Evolutionary conservation across 2,113 vertebrate species (phyloP), one percentile per base, ranked within the genome.

Genomic region (Nannospalax galili): DNA sequence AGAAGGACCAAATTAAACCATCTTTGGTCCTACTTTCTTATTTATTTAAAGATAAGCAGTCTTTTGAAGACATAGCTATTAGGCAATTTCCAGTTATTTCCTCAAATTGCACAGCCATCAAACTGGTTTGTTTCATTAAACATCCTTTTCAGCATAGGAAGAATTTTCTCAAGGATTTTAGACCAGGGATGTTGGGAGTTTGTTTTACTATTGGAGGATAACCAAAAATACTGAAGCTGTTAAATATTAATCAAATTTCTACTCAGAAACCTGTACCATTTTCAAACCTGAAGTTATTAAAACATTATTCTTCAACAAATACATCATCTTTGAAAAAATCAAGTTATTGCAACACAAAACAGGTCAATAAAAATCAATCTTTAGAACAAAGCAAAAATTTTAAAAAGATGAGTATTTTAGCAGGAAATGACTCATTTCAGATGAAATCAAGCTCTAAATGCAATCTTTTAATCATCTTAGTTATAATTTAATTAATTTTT

Each of bases 241-340:
- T 85, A 80, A 80, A 62, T 75, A 88, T 67, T 56, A 84, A 86
- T 74, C 11, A 58, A 30, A 19, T 37, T 93, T 93, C 48, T 91
- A 56, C 7, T 93, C 17, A 91, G 42, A 0, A 73, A 14, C 30
- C 90, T 77, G 19, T 62, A 72, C 9, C 3, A 30, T 26, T 89
- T 94, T 67, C 58, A 77, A 65, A n/a, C 80, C 6, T 67, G 87
- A 45, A 65, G 35, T n/a, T 9, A 10, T 74, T 58, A 89, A 94
- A 87, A 30, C 16, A 88, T 37, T 5, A 56, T 88, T 85, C 70
- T 28, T 92, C 35, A 90, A 12, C 17, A 90, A n/a, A n/a, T 88
- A 35, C 3, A 60, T 73, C 67, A 24, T 73, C 40, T 3, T 74
- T 82, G 12, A 74, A 74, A n/a, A 1, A 95, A 48, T 89, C 4